Evolutionary conservation across 1,140 invertebrate genomes (phyloP), one percentile per base, ranked within the genome.

Genomic region (Epicauta chinensis): DNA sequence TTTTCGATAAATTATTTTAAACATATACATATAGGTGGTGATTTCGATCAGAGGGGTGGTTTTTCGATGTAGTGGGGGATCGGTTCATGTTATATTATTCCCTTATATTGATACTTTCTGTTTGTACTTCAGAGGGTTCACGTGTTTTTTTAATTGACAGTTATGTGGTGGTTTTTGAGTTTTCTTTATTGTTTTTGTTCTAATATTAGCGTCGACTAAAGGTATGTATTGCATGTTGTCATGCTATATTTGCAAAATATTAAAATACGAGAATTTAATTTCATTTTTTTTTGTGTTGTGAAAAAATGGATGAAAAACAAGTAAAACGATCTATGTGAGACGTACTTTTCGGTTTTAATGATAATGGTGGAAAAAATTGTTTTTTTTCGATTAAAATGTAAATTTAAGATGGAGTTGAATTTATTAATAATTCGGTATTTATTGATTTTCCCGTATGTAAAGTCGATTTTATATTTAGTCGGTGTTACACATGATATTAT

Each of bases 1-100:
- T 51, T 51, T 51, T 51, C 35, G 42, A 51, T 42, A 37, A 53
- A 47, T 47, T 53, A 47, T 47, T 53, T 53, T 53, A 47, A 47
- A 53, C 47, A 41, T 53, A 23, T 7, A 23, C 23, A 23, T 23
- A 23, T 23, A 23, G 23, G 23, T 23, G 23, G 23, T 37, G 40
- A 31, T 54, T 34, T 45, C 17, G 29, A 12, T n/a, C 2, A 11
- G 16, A 34, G 41, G 37, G 50, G 50, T 40, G 41, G 50, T 35
- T 42, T 42, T 44, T 48, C 43, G 13, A 12, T 35, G 49, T 31
- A 50, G 54, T 56, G 54, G 55, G 55, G 55, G 31, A 53, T 57
- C 34, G 23, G 45, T 47, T 32, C 37, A 47, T 37, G 23, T 23
- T 23, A 23, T 23, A 23, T 23, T 23, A 23, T 47, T 47, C 45